Base-by-base conservation (phyloP, 2,888 invertebrate genomes). In the Drosophila bunnanda region DNA sequence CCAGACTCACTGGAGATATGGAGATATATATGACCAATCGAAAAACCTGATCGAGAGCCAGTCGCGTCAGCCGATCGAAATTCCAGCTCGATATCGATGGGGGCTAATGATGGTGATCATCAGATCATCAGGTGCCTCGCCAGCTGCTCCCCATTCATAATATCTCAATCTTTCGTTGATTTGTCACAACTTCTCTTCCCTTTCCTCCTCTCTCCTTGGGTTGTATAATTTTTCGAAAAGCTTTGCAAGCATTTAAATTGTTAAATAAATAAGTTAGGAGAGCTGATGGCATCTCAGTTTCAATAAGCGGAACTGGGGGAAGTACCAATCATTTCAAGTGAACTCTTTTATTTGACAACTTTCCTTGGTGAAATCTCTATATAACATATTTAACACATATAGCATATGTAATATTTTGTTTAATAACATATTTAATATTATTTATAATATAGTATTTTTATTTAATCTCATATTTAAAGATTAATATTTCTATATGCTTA, bases 161-260 rank as follows among this genome's bases (percentile, higher is more conserved):
- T 66, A 66, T 66, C 66, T 66, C 66, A 67, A 66, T 66, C 68
- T 66, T 38, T 68, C 3, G 20, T 17, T 10, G 32, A 46, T 67
- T 66, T 66, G 68, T 66, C 66, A 67, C 54, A 66, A 44, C 54
- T 22, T 30, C 4, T 25, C 43, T 36, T 15, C 5, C 20, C 39
- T 2, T 36, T 25, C 39, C 32, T 22, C 10, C 15, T 17, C 10
- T 22, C 20, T 9, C 10, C 12, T 12, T 15, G 38, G 22, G 38
- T 60, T 43, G 41, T 36, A 36, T 48, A 58, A 44, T 59, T 52
- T 59, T 43, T 20, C 13, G 36, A 57, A 62, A 59, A 56, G 52
- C 59, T 67, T 66, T 71, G 53, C 34, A 36, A 54, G 59, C 54
- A 69, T 74, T 74, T 74, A 74, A 75, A 71, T 70, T 53, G 59